These are phyloP conservation scores for Spinus pinus DNA, from an alignment of 2,797 vertebrate species.

Conservation along the genomic window DNA sequence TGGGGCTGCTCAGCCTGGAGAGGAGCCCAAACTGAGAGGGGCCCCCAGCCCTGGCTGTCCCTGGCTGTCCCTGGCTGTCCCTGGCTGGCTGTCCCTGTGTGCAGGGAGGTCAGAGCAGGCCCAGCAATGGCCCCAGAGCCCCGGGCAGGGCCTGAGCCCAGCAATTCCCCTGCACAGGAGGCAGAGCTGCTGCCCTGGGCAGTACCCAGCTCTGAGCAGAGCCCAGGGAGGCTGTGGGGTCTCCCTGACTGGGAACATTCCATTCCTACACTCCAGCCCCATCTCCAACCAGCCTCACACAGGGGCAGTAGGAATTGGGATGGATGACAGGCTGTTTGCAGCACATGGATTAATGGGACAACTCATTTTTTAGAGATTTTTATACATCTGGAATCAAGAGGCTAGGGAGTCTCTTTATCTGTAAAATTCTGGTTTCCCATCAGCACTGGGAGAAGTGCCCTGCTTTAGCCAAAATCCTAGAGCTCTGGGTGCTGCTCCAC, in stretches of 20 bases:
- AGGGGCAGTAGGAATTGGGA: not conserved
- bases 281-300: not conserved
- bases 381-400: not conserved
- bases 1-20: not conserved
- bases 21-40: not conserved
- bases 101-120: not conserved
- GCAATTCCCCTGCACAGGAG: not conserved
- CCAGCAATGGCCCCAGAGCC: not conserved
- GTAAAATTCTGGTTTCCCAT: not conserved
- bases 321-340: not conserved
- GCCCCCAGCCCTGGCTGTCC: too few relatives aligned
- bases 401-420: not conserved
- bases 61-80: not conserved
- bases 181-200: not conserved
- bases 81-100: too few relatives aligned
- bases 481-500: not conserved
- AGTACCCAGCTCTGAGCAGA: not conserved
- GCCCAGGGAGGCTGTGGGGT: not conserved
- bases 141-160: fast-evolving
- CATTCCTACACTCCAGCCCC: not conserved
- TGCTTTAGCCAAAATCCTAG: not conserved
- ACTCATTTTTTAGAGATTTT: not conserved
- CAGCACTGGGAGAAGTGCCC: not conserved
- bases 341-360: not conserved
- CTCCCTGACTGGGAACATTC: not conserved